Evolutionary conservation across 2,888 invertebrate species (phyloP), one percentile per base, ranked within the genome.

Genomic region (Mechanitis mazaeus): DNA sequence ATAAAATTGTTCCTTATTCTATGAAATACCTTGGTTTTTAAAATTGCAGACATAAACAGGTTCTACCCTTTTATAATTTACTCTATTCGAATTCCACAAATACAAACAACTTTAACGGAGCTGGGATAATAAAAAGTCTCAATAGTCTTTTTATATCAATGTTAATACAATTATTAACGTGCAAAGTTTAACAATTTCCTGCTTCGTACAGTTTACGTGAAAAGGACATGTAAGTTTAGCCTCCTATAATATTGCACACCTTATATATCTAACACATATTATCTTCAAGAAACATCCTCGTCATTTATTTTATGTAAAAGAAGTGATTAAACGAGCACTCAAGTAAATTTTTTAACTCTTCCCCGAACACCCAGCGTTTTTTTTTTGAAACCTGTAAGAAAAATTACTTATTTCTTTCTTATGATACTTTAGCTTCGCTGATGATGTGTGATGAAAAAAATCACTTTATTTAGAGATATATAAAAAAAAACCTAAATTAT

Each of bases 191-290:
- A 66, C 61, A 64, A 87, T 87, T 87, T 87, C 88, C 87, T 84
- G 87, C 80, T 85, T 79, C 79, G 83, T 80, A 83, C 83, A 80
- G 77, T 78, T 76, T 76, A 72, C 71, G 69, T 72, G 58, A 64
- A 58, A 56, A 63, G 65, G 67, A 66, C 61, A n/a, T 33, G 53
- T 59, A 57, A 2, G 56, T 45, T 61, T 46, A 59, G 50, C 1
- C 53, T 65, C 70, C 62, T 68, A 64, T 59, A 69, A 55, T 60
- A 61, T 60, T 45, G n/a, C 38, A 59, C 47, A 56, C 54, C 4
- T 7, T 50, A 50, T 9, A 31, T 50, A 50, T 50, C n/a, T 3
- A 50, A 50, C 28, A 9, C 3, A 0, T 35, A 35, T 35, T 35
- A 3, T 3, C 35, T 35, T n/a, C n/a, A n/a, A n/a, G n/a, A n/a